These are phyloP conservation scores for Fragum whitleyi DNA, from an alignment of 2,888 invertebrate genomes.

Conservation along the genomic window DNA sequence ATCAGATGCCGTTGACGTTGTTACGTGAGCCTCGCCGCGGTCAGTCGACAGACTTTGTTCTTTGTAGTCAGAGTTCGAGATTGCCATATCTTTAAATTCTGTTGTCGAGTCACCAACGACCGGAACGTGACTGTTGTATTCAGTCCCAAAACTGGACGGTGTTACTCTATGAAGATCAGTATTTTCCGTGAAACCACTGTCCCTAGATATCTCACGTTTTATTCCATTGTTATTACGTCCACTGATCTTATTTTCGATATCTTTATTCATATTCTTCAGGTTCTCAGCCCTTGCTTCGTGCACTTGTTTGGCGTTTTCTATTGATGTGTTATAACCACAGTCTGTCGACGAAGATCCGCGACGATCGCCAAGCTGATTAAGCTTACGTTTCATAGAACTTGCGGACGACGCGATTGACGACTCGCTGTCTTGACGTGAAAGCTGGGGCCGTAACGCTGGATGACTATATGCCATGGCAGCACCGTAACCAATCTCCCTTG, in stretches of 20 bases:
- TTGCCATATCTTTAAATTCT: constrained; percentile 46
- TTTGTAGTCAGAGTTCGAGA: constrained; percentile 46
- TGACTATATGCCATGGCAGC: background rate
- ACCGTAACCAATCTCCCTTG: background rate
- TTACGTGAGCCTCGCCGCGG: constrained; percentile 42
- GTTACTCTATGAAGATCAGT: constrained; percentile 3
- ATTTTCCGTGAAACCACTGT: constrained; percentile 59
- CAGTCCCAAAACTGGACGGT: constrained; percentile 2
- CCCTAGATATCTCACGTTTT: constrained; percentile 52
- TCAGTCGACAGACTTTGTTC: constrained; percentile 41
- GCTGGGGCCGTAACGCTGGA: background rate
- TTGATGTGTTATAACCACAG: constrained; percentile 47
- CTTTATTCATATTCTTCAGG: constrained; percentile 56
- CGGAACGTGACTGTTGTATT: background rate
- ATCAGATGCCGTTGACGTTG: constrained; percentile 50
- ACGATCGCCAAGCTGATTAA: constrained; percentile 5
- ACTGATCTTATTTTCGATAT: constrained; percentile 48
- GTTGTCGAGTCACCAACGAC: constrained; percentile 23
- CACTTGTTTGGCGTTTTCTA: constrained; percentile 50
- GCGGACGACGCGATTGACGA: constrained; percentile 52
- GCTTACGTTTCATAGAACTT: constrained; percentile 34
- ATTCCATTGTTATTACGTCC: constrained; percentile 34
- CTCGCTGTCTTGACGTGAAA: constrained; percentile 35
- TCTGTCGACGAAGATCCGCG: constrained; percentile 31
- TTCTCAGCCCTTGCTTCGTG: constrained; percentile 60